Evolutionary conservation across 2,113 vertebrate species (phyloP), one percentile per base, ranked within the genome.

Genomic region (Xerus inauris): DNA sequence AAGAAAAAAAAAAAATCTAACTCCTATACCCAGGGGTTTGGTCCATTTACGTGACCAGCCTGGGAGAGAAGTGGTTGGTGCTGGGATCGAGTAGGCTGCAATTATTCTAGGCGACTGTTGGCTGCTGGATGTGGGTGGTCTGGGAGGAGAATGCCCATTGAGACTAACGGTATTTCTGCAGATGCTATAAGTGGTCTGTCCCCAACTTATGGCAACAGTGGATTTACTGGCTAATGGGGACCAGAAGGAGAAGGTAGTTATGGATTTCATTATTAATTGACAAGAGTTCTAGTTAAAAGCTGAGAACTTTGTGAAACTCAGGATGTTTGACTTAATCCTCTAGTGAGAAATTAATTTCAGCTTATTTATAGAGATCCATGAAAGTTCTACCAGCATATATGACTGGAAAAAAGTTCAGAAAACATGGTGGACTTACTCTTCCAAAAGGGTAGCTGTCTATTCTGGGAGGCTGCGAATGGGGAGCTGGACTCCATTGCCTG

Each of bases 171-270:
- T 45, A 2, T 67, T 79, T 93, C 91, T 94, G 80, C 45, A 89
- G 77, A 76, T n/a, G 49, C 47, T 59, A 1, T 38, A 86, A 20
- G 54, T 45, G 76, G 67, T 45, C 65, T 12, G 94, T 67, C 71
- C 81, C 94, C 90, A 59, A 16, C 13, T 90, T 89, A 97, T 32
- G 76, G 96, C 95, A 89, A 95, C 13, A 87, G 57, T 75, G 59
- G 65, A 75, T 93, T 85, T 96, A 87, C 88, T 97, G 94, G 95
- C 72, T 72, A 84, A 73, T 40, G 89, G 80, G 95, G 88, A 91
- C 85, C 20, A 57, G 0, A 22, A 24, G 59, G 40, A 75, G 45
- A 92, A 19, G 2, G 77, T 9, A 82, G 40, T 40, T 65, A 62
- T 62, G 9, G 67, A 49, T 86, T 86, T 96, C 1, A 5, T 81